Base-by-base conservation (phyloP, 2,797 vertebrate genomes). In the Gadopsis marmoratus region DNA sequence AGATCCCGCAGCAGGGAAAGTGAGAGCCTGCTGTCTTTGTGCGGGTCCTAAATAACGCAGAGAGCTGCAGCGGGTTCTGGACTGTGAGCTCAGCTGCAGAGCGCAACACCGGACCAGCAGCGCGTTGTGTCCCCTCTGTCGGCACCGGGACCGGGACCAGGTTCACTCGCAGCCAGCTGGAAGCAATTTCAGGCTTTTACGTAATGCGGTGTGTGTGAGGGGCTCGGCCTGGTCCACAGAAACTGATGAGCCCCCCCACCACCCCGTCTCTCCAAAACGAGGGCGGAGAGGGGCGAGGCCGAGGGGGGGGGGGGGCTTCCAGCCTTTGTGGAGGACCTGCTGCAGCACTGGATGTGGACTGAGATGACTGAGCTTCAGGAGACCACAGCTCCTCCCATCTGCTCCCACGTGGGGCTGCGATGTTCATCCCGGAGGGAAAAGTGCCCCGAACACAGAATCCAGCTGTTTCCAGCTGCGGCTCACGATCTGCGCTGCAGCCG, bases 281-380 rank as follows among this genome's bases (percentile, higher is more conserved):
- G 81, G 78, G 82, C 39, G 63, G 64, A 89, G 79, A 89, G 88
- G 91, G 89, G 89, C 84, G 89, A 92, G 89, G 91, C 87, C 82
- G 51, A 45, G 54, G 63, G 63, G 62, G n/a, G 45, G 76, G 71
- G 39, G 17, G 74, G 4, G 1, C 7, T 21, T 86, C 74, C 71
- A 76, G 78, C 70, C 76, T 85, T 84, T 88, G 85, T 82, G 82
- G 88, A n/a, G n/a, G n/a, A n/a, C 45, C 37, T 73, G 74, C 74
- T n/a, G n/a, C 26, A 50, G 48, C 73, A 79, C 61, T 23, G 33
- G n/a, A n/a, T n/a, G n/a, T n/a, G n/a, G n/a, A n/a, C n/a, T n/a
- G n/a, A n/a, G n/a, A n/a, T n/a, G n/a, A n/a, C n/a, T n/a, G n/a
- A n/a, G n/a, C n/a, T n/a, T n/a, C n/a, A n/a, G n/a, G n/a, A n/a